These are phyloP conservation scores for Acholoe squamosa DNA, from an alignment of 2,888 invertebrate genomes.

Conservation along the genomic window DNA sequence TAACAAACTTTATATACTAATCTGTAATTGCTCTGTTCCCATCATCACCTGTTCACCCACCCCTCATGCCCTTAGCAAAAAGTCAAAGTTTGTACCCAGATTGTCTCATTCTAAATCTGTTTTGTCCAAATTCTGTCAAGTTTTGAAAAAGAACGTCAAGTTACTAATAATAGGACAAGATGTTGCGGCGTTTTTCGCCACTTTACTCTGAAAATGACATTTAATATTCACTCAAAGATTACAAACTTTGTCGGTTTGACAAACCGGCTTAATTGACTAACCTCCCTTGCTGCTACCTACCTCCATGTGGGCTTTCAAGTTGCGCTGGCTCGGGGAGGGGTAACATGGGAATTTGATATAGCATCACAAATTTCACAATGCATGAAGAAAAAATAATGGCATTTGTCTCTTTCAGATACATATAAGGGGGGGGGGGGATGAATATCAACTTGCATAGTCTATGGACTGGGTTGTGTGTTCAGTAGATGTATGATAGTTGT, in stretches of 20 bases:
- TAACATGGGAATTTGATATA: not conserved
- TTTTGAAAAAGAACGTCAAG: not conserved
- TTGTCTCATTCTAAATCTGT: not conserved
- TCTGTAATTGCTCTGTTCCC: not conserved
- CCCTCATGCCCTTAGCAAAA: not conserved
- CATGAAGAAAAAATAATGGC: not conserved
- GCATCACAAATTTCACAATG: not conserved
- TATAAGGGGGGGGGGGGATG: not conserved
- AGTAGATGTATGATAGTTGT: too few relatives aligned
- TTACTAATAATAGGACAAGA: too few relatives aligned
- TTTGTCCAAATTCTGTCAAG: not conserved
- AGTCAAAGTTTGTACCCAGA: constrained; percentile 33
- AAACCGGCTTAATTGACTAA: not conserved
- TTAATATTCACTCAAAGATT: not conserved
- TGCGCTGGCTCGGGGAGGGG: constrained; percentile 55
- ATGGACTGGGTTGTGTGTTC: not conserved
- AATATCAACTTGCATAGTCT: not conserved
- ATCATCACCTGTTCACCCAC: not conserved
- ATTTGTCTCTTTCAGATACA: not conserved
- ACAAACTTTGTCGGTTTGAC: constrained; percentile 38
- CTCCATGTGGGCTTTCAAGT: constrained; percentile 47
- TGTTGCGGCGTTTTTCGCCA: not conserved
- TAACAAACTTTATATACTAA: not conserved
- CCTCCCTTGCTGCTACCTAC: constrained; percentile 30
- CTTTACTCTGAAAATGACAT: not conserved